Percentiles rank a stretch among this genome's conserved stretches.
These are phyloP conservation scores for Pristionchus mayeri DNA, from an alignment of 2,888 invertebrate species.

Conservation along the genomic window DNA sequence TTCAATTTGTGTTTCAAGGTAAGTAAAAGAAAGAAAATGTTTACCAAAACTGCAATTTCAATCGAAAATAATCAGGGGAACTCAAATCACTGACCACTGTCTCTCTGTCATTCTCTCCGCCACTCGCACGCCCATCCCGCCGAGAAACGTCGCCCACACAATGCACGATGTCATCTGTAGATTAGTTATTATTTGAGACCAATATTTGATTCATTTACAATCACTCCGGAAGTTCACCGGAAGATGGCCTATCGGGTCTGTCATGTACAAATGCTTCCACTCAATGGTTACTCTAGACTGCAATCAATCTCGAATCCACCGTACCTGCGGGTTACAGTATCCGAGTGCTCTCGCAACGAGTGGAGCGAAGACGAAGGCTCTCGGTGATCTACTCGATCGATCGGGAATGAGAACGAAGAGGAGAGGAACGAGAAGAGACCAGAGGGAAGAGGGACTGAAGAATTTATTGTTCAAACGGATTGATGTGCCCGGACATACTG, in stretches of 20 bases:
- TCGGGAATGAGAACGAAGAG: constrained; percentile 22
- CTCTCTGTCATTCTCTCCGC: neutral
- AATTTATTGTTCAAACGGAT: too few species aligned
- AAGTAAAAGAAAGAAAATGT: neutral
- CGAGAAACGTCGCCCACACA: constrained; percentile 41
- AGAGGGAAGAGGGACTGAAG: neutral
- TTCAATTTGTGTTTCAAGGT: neutral
- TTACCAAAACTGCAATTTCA: too few species aligned
- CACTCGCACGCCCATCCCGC: neutral
- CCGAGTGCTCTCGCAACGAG: neutral
- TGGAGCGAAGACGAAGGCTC: neutral
- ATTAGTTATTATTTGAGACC: too few species aligned
- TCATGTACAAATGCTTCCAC: too few species aligned
- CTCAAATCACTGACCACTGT: neutral
- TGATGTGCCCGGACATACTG: too few species aligned
- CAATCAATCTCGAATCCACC: too few species aligned
- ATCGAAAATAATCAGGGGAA: too few species aligned
- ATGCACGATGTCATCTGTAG: constrained; percentile 6
- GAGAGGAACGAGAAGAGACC: neutral
- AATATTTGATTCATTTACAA: too few species aligned
- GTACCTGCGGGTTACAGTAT: constrained; percentile 31
- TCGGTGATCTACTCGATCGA: neutral
- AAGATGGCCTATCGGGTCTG: too few species aligned
- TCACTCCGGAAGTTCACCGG: too few species aligned
- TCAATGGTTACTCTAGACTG: too few species aligned